A percentile compares a stretch with the other conserved stretches of the same genome.
Evolutionary conservation across 2,888 invertebrate species (phyloP).

Genomic region (Nephrotoma appendiculata): DNA sequence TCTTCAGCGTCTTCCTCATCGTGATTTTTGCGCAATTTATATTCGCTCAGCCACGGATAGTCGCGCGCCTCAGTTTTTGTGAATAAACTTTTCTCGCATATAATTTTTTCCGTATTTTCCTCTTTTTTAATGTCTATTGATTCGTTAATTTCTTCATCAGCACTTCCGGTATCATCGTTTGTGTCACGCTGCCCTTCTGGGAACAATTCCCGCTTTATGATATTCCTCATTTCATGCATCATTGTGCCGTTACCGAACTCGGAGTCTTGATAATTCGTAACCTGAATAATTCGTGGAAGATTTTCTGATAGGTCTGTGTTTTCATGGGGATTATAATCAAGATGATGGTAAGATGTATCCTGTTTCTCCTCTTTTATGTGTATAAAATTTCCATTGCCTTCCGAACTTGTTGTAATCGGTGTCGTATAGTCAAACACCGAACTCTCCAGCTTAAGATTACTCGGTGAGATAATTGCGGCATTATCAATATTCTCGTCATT

Average conservation of each 20-base stretch:
- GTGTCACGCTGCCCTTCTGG: neutral
- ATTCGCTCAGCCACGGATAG: slow-evolving; percentile 33
- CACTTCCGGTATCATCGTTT: slow-evolving; percentile 15
- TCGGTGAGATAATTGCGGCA: neutral
- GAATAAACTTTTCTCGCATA: slow-evolving; percentile 29
- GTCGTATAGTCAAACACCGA: neutral
- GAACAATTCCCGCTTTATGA: neutral
- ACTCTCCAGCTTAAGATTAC: neutral
- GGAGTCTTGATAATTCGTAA: slow-evolving; percentile 27
- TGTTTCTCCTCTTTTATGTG: neutral
- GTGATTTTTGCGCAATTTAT: neutral
- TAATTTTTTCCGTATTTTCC: slow-evolving; percentile 15
- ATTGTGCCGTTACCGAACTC: slow-evolving; percentile 11
- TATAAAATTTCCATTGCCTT: neutral
- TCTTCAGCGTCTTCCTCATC: slow-evolving; percentile 8
- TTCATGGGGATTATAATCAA: neutral
- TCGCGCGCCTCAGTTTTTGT: slow-evolving; percentile 24
- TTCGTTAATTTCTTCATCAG: neutral
- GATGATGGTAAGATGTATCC: neutral
- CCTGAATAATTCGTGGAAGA: slow-evolving; percentile 27
- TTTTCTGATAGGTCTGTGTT: neutral
- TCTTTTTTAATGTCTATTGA: neutral
- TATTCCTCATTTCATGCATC: neutral
- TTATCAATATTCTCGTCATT: neutral
- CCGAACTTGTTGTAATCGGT: neutral